Percentiles rank a stretch among this genome's conserved stretches.
Evolutionary conservation across 2,113 vertebrate species (phyloP).

Genomic region (Perccottus glenii): DNA sequence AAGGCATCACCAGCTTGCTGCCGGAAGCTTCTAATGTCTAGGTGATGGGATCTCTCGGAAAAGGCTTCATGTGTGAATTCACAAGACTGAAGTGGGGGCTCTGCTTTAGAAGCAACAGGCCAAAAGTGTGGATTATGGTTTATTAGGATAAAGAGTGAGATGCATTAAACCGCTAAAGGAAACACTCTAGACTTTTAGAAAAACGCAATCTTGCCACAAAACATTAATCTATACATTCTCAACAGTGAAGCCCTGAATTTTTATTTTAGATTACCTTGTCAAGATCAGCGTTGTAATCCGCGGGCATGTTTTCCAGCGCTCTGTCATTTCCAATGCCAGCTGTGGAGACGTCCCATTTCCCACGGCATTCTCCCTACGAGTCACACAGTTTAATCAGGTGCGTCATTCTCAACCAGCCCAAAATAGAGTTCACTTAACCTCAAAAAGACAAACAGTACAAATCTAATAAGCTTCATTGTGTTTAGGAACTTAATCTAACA

Average conservation of each 20-base stretch:
- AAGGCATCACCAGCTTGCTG: slow-evolving; percentile 32
- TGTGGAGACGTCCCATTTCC: slow-evolving; percentile 76
- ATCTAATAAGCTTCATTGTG: background rate
- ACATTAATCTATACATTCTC: background rate
- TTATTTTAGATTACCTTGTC: slow-evolving; percentile 82
- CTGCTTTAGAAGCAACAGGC: slow-evolving; percentile 22
- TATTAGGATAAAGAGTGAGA: slow-evolving; percentile 19
- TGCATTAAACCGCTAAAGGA: slow-evolving; percentile 39
- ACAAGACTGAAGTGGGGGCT: slow-evolving; percentile 36
- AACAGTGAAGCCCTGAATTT: background rate
- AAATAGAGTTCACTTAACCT: slow-evolving; percentile 8
- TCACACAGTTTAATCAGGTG: slow-evolving; percentile 42
- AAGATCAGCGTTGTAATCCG: slow-evolving; percentile 79
- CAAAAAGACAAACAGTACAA: background rate
- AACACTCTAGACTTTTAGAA: background rate
- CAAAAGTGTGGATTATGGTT: slow-evolving; percentile 44
- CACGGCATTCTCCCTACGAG: slow-evolving; percentile 82
- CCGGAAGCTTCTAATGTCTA: slow-evolving; percentile 46
- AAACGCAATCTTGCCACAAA: too few species aligned
- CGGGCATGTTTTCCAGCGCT: slow-evolving; percentile 67
- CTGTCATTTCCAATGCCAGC: slow-evolving; percentile 79
- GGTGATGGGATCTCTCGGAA: slow-evolving; percentile 56
- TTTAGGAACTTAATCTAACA: background rate
- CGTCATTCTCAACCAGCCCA: slow-evolving; percentile 13
- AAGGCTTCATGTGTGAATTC: slow-evolving; percentile 41